These are phyloP conservation scores for Otis tarda DNA, from an alignment of 2,113 vertebrate species.

Conservation along the genomic window DNA sequence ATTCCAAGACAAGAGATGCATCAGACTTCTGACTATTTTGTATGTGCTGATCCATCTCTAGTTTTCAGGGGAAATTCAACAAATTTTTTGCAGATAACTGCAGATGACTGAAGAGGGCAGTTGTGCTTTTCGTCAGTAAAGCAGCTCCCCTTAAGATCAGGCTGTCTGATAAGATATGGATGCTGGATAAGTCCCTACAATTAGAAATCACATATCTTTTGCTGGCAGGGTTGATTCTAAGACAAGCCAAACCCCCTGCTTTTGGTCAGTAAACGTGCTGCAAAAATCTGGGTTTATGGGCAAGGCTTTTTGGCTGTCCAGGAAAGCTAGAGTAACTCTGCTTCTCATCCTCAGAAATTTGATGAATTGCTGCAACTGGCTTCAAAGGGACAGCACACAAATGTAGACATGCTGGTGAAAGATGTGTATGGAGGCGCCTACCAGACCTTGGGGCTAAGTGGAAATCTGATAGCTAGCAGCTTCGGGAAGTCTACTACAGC, in stretches of 20 bases:
- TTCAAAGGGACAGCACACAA: conserved; percentile 92
- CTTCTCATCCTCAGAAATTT: conserved; percentile 82
- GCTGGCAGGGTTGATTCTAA: neutral
- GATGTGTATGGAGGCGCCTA: conserved; percentile 96
- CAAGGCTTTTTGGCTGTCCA: neutral
- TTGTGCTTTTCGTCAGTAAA: neutral
- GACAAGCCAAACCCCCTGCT: neutral
- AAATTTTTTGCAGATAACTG: neutral
- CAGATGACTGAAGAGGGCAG: neutral
- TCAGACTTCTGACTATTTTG: neutral
- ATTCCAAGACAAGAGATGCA: neutral
- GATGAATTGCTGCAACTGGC: conserved; percentile 94
- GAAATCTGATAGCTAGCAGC: conserved; percentile 95
- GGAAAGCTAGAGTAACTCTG: neutral
- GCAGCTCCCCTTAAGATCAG: neutral
- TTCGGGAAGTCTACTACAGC: conserved; percentile 94
- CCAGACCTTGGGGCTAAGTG: conserved; percentile 89
- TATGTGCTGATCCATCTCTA: neutral
- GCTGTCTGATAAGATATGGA: neutral
- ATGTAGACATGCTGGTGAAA: conserved; percentile 96
- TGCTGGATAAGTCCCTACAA: neutral
- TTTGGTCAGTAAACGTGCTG: neutral
- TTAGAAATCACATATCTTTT: neutral
- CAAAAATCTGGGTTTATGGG: neutral
- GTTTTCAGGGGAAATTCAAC: neutral